Percentiles rank a stretch among this genome's conserved stretches.
Evolutionary conservation across 2,888 invertebrate genomes (phyloP).

Genomic region (Polymixis lichenea): DNA sequence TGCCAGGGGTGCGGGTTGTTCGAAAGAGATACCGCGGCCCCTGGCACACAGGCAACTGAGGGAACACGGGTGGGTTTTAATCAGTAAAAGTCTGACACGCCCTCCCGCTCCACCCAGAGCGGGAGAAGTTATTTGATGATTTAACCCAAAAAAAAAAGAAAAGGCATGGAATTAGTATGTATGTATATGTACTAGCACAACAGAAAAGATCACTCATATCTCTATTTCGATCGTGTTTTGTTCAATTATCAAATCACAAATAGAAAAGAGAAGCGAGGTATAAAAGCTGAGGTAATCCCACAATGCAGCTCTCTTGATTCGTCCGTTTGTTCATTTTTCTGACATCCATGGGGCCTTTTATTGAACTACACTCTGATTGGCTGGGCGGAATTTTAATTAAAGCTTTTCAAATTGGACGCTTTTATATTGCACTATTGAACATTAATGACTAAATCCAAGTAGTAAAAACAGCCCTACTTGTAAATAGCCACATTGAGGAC

Average conservation of each 20-base stretch:
- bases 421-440: background rate
- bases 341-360: conserved; percentile 11
- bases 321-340: conserved; percentile 24
- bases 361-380: conserved; percentile 33
- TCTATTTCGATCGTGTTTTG: conserved; percentile 12
- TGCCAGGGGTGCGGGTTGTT: too few species aligned
- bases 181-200: background rate
- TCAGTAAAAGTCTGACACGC: too few species aligned
- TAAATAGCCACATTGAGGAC: background rate
- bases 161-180: too few species aligned
- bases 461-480: background rate
- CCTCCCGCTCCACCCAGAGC: too few species aligned
- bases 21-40: too few species aligned
- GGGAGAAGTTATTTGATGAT: too few species aligned
- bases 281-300: background rate
- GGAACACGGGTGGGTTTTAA: too few species aligned
- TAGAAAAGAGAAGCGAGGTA: background rate
- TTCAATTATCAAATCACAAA: background rate
- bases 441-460: conserved; percentile 7
- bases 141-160: too few species aligned
- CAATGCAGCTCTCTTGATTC: conserved; percentile 11
- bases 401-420: conserved; percentile 20
- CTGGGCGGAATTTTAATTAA: conserved; percentile 46
- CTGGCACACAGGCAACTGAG: too few species aligned
- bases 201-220: background rate